phyloP scores from a whole-genome alignment of 1,140 invertebrate genomes.

The Neodiprion fabricii region DNA sequence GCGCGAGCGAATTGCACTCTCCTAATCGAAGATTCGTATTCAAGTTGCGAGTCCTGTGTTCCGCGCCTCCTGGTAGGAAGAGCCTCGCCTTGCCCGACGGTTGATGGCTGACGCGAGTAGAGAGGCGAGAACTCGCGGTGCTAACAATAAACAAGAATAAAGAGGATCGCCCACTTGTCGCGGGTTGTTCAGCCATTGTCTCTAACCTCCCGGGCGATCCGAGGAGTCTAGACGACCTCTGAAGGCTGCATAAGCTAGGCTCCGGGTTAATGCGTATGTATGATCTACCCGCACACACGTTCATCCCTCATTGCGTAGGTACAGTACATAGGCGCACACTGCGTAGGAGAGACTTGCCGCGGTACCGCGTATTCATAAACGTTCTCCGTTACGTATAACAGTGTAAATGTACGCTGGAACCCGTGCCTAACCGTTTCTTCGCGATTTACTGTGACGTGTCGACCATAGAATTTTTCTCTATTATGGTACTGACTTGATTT shows the following conservation, averaged over 20 bases:
- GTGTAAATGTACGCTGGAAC: background rate
- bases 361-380: too few species aligned
- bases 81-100: too few species aligned
- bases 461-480: background rate
- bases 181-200: background rate
- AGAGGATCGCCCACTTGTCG: background rate
- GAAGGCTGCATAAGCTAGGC: background rate
- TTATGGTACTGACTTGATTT: too few species aligned
- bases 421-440: background rate
- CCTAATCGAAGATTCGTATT: too few species aligned
- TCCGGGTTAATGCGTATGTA: background rate
- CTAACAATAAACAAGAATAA: background rate
- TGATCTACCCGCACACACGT: background rate
- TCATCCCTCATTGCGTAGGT: too few species aligned
- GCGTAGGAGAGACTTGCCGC: background rate
- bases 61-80: too few species aligned
- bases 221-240: background rate
- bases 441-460: background rate
- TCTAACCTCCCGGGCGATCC: background rate
- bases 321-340: background rate
- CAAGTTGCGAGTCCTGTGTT: too few species aligned
- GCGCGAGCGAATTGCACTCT: too few species aligned
- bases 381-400: background rate
- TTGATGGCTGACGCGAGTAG: too few species aligned
- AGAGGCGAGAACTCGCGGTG: too few species aligned